Evolutionary conservation across 2,888 invertebrate species (phyloP).

Genomic region (Patella ulyssiponensis): DNA sequence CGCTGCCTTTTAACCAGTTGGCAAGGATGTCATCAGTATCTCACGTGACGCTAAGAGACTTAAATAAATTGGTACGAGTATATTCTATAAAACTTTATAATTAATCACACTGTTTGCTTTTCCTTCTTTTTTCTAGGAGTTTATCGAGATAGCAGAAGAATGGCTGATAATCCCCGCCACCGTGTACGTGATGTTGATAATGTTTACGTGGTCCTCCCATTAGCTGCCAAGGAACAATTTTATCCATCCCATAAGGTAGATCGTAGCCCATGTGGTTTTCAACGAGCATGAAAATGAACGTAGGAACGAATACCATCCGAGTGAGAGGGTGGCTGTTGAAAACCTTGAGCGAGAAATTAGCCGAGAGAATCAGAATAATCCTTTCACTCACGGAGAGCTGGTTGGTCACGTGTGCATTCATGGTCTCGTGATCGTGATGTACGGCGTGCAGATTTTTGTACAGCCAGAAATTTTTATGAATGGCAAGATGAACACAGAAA

Average conservation of each 20-base stretch:
- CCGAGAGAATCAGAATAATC: slow-evolving; percentile 54
- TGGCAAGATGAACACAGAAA: slow-evolving; percentile 51
- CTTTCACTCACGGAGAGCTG: slow-evolving; percentile 58
- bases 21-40: no score
- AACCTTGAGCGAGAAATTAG: slow-evolving; percentile 59
- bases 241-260: slow-evolving; percentile 62
- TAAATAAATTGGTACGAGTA: no score
- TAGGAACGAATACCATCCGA: slow-evolving; percentile 57
- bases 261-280: slow-evolving; percentile 66
- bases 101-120: neutral
- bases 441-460: slow-evolving; percentile 58
- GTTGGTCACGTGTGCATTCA: slow-evolving; percentile 63
- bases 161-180: slow-evolving; percentile 58
- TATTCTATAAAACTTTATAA: no score
- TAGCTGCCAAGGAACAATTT: slow-evolving; percentile 55
- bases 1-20: no score
- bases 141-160: slow-evolving; percentile 63
- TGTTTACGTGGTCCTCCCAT: slow-evolving; percentile 58
- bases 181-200: slow-evolving; percentile 58
- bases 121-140: slow-evolving; percentile 27
- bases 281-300: slow-evolving; percentile 55
- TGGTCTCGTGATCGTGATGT: slow-evolving; percentile 61
- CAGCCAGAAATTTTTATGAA: slow-evolving; percentile 57
- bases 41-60: no score
- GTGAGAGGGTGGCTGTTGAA: slow-evolving; percentile 61